phyloP scores from a whole-genome alignment of 2,113 vertebrate genomes.

The Marmota monax region DNA sequence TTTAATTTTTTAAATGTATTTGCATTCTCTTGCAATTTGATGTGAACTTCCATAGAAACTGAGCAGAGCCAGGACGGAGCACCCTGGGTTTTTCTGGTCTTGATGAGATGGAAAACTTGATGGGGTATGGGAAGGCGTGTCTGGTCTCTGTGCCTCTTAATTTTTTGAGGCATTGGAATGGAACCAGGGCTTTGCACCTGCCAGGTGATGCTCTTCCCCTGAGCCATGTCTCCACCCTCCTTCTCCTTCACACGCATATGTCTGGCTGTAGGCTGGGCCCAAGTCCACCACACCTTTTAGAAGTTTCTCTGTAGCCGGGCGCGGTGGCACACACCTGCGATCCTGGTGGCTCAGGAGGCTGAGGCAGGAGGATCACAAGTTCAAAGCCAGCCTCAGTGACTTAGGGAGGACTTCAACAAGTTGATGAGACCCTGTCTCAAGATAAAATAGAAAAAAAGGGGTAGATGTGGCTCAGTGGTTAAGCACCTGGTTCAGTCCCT shows the following conservation, averaged over 20 bases:
- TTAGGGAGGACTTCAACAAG: no score
- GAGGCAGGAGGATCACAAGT: no score
- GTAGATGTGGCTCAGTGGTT: no score
- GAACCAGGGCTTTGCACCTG: no score
- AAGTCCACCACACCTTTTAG: conserved; percentile 62
- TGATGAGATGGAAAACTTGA: conserved; percentile 13
- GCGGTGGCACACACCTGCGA: no score
- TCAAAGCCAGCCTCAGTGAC: no score
- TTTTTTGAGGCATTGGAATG: not conserved
- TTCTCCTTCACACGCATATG: not conserved
- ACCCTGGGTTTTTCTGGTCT: not conserved
- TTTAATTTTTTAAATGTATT: conserved; percentile 83
- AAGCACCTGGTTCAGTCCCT: no score
- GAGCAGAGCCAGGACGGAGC: conserved; percentile 60
- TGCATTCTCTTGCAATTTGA: conserved; percentile 87
- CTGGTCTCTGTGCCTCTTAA: not conserved
- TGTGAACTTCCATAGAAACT: conserved; percentile 81
- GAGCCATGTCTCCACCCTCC: no score
- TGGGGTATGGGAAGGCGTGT: not conserved
- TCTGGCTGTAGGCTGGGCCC: not conserved
- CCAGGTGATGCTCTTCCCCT: no score
- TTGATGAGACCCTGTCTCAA: no score
- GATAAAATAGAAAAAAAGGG: no score
- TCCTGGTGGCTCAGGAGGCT: no score
- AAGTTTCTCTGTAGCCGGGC: not conserved